A percentile compares a stretch with the other conserved stretches of the same genome.
phyloP scores from a whole-genome alignment of 2,797 vertebrate species.

The Scyliorhinus canicula region DNA sequence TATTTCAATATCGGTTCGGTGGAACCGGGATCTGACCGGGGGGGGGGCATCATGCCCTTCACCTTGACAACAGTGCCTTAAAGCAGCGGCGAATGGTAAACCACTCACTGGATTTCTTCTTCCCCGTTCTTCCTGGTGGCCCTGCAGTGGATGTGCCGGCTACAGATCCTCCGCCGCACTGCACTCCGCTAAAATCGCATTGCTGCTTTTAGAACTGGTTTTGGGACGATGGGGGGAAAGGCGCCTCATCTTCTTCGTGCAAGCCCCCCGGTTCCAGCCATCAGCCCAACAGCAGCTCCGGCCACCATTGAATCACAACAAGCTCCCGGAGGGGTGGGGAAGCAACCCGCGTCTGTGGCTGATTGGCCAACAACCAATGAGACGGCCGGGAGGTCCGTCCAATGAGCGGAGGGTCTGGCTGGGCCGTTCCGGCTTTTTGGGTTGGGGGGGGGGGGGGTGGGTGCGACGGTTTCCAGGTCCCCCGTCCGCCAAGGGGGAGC shows the following conservation, averaged over 20 bases:
- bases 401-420: neutral
- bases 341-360: neutral
- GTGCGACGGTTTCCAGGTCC: neutral
- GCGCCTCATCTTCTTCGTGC: neutral
- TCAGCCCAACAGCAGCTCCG: neutral
- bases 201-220: neutral
- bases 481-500: no score
- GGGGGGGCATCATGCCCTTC: neutral
- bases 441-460: no score
- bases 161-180: no score
- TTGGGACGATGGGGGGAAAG: neutral
- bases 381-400: neutral
- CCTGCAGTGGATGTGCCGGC: no score
- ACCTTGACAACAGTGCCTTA: neutral
- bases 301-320: neutral
- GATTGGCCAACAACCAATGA: neutral
- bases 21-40: neutral
- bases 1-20: neutral
- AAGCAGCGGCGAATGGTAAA: neutral
- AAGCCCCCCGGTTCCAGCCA: neutral
- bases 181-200: neutral
- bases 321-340: neutral
- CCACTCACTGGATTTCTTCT: neutral
- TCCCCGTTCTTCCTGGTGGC: neutral
- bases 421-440: neutral